Base-by-base conservation (phyloP, 2,888 invertebrate species). In the Thymelicus acteon region DNA sequence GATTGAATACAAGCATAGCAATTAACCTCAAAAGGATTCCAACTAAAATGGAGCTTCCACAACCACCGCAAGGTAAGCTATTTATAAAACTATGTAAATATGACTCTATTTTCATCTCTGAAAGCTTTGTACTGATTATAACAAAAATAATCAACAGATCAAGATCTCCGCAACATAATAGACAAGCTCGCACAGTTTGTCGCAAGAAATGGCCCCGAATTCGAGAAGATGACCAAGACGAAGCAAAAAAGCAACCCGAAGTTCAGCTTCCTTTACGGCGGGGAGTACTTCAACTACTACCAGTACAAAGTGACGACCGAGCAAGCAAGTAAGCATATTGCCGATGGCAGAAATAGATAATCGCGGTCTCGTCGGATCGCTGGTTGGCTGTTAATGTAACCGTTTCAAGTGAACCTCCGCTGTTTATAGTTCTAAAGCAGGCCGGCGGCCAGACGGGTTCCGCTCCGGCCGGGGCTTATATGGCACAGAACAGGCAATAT, bases 181-280 rank as follows among this genome's bases (percentile, higher is more conserved):
- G 99, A 99, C 95, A 99, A 99, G 95, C 95, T 99, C 81, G 99
- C 99, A 13, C 98, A 98, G 91, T 99, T 99, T 95, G 99, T 99
- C 77, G 99, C 99, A 72, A 95, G 99, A 92, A 99, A 99, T 97
- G 99, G 99, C 67, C 98, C 98, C n/a, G 99, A 99, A 88, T 99
- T 99, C 93, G 99, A 99, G 94, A 97, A 98, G 93, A 99, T 99
- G 97, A 99, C 99, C 73, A 99, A 99, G 95, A 97, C 97, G 85
- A 99, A 99, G 93, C 99, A 99, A 92, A 97, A 98, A 91, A 98
- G 98, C 86, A 99, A 99, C 92, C 98, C 98, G 5, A 98, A 98
- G 90, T 99, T 99, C 94, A 96, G 97, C 82, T 99, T 99, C 94
- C 95, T 99, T 73, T 99, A 98, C 93, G 99, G 99, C 77, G 99